These are phyloP conservation scores for Ochotona princeps DNA, from an alignment of 2,113 vertebrate species.

Conservation along the genomic window DNA sequence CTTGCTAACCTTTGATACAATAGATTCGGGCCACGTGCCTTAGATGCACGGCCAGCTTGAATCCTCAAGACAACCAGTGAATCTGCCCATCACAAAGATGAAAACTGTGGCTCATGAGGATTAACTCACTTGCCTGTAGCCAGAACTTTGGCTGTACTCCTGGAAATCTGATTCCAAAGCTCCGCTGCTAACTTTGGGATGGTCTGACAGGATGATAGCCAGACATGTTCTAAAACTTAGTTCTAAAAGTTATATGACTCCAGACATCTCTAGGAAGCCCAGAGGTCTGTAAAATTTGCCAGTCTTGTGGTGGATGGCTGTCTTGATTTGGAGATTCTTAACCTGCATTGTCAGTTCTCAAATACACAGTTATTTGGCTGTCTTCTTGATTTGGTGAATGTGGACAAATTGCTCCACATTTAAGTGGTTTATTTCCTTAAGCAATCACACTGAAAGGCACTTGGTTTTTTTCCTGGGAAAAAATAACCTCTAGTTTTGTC, in stretches of 20 bases:
- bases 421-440: background rate
- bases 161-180: background rate
- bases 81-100: background rate
- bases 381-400: background rate
- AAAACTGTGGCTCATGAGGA: background rate
- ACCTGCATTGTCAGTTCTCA: background rate
- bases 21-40: background rate
- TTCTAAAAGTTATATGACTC: background rate
- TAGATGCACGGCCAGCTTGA: background rate
- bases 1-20: background rate
- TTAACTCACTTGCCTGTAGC: background rate
- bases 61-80: background rate
- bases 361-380: background rate
- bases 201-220: background rate
- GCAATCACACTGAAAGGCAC: background rate
- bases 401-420: background rate
- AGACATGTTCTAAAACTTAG: background rate
- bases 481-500: conserved; percentile 36
- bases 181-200: background rate
- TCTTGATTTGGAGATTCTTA: background rate
- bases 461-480: conserved; percentile 4
- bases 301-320: background rate
- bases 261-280: background rate
- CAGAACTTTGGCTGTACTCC: background rate
- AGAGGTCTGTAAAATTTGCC: background rate